Evolutionary conservation across 2,888 invertebrate species (phyloP).

Genomic region (Itoplectis maculator): DNA sequence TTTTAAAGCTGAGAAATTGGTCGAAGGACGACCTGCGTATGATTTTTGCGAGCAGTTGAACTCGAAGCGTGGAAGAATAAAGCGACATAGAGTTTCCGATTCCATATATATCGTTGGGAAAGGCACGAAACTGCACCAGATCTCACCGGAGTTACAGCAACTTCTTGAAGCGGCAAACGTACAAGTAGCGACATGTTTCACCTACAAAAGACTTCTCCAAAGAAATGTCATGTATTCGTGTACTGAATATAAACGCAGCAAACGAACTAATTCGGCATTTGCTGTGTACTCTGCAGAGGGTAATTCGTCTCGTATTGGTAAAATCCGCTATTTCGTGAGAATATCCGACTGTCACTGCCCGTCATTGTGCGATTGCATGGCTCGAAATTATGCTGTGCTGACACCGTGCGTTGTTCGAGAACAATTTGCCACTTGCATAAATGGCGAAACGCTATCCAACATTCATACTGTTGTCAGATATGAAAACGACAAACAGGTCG

Average conservation of each 20-base stretch:
- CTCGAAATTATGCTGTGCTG: conserved; percentile 16
- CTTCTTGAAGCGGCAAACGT: neutral
- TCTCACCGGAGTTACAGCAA: neutral
- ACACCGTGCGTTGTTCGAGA: neutral
- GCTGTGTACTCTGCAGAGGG: conserved; percentile 1
- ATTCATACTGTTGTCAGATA: neutral
- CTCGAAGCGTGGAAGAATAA: conserved; percentile 20
- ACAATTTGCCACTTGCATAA: conserved; percentile 14
- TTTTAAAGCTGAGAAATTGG: conserved; percentile 25
- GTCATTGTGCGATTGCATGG: conserved; percentile 16
- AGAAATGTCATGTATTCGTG: conserved; percentile 4
- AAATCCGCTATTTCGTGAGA: conserved; percentile 25
- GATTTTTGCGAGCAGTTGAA: conserved; percentile 34
- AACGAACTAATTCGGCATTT: conserved; percentile 10
- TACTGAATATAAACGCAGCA: neutral
- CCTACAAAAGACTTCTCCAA: conserved; percentile 17
- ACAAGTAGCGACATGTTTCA: neutral
- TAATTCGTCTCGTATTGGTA: neutral
- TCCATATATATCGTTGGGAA: conserved; percentile 19
- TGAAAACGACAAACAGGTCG: conserved; percentile 9
- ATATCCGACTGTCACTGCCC: conserved; percentile 21
- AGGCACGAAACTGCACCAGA: neutral
- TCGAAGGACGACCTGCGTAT: conserved; percentile 8
- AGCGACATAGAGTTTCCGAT: neutral
- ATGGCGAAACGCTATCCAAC: neutral